phyloP scores from a whole-genome alignment of 1,140 invertebrate species.

The Apis laboriosa region DNA sequence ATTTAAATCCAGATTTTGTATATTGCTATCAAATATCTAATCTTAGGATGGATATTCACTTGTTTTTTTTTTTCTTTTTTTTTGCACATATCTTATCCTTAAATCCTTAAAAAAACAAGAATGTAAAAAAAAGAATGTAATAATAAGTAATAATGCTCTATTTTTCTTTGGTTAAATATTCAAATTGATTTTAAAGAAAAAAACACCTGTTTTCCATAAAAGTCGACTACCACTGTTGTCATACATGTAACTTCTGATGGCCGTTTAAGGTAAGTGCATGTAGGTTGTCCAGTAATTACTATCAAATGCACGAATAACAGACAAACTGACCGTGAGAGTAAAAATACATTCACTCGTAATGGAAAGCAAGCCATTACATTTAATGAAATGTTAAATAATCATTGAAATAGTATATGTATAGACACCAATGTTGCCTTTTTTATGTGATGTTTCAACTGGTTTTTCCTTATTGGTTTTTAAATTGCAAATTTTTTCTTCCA shows the following conservation, averaged over 20 bases:
- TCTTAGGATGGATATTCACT: too few species aligned
- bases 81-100: too few species aligned
- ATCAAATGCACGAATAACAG: slow-evolving; percentile 3
- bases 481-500: not conserved
- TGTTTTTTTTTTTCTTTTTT: too few species aligned
- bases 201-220: not conserved
- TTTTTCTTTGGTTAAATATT: too few species aligned
- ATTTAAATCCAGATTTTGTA: too few species aligned
- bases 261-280: slow-evolving; percentile 49
- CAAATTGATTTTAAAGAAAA: too few species aligned
- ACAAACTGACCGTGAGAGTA: not conserved
- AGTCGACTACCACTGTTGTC: too few species aligned
- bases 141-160: too few species aligned
- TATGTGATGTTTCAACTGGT: not conserved
- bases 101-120: too few species aligned
- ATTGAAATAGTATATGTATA: not conserved
- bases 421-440: not conserved
- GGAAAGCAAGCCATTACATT: slow-evolving; percentile 43
- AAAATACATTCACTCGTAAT: slow-evolving; percentile 32
- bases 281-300: slow-evolving; percentile 42
- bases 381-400: slow-evolving; percentile 50
- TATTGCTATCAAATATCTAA: too few species aligned
- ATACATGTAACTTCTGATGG: not conserved
- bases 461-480: not conserved
- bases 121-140: too few species aligned